Evolutionary conservation across 2,113 vertebrate species (phyloP), one percentile per base, ranked within the genome.

Genomic region (Aythya baeri): DNA sequence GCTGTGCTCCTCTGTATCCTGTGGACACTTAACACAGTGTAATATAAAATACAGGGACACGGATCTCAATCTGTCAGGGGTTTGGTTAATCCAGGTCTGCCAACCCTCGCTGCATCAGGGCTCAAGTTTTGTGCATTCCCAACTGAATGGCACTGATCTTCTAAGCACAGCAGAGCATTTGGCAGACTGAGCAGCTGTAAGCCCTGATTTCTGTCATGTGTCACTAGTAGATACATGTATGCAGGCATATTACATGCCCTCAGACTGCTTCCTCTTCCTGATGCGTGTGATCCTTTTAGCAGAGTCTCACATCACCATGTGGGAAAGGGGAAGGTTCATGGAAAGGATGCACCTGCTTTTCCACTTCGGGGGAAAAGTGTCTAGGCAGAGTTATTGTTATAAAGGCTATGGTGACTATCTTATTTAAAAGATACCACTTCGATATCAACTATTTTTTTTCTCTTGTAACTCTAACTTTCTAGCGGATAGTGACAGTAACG

Each of bases 211-310:
- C 76, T 78, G 63, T 43, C 22, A 0, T 27, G 34, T 91, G 79
- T 86, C 61, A 44, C 23, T 55, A 66, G 41, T 46, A 59, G 72
- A 29, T 62, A 31, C 1, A 6, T 81, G 0, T 41, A 17, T 70
- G 57, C 71, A 66, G 32, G 7, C 16, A 5, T 72, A 38, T 58
- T 38, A 1, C 0, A 1, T 67, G 17, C 0, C 0, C 17, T 36
- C 49, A 12, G 34, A 29, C 17, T 0, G 0, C 41, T 61, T 61
- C 26, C 26, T 6, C 11, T 44, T 49, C 32, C 29, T 5, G n/a
- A 49, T 38, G 11, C 2, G 9, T 14, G 14, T n/a, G 61, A 67
- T 26, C 43, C 70, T 66, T 32, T 27, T 26, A 22, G 20, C 8
- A 26, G 21, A 34, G 34, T 23, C 80, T 52, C 15, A 1, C 22